phyloP scores from a whole-genome alignment of 1,140 invertebrate species.

The Musca vetustissima region DNA sequence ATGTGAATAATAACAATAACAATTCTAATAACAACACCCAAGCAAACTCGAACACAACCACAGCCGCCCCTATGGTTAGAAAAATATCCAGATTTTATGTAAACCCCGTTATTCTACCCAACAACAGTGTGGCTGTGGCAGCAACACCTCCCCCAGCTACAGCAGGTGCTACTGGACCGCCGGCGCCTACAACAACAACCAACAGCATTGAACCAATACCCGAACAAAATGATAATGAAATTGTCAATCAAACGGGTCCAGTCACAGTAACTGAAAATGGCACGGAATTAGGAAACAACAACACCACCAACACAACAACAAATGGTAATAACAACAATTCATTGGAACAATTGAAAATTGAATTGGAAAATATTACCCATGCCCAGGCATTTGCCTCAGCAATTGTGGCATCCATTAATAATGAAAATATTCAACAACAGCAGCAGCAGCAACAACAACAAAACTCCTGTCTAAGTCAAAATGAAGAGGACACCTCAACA shows the following conservation, averaged over 20 bases:
- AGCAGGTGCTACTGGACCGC: too few relatives aligned
- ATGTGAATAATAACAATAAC: background rate
- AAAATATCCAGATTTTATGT: conserved; percentile 80
- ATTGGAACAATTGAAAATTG: conserved; percentile 60
- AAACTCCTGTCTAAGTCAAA: too few relatives aligned
- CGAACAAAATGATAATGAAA: background rate
- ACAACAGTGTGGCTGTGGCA: background rate
- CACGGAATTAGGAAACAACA: background rate
- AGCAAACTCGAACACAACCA: background rate
- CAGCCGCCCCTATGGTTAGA: conserved; percentile 50
- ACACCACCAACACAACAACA: conserved; percentile 34
- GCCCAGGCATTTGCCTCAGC: conserved; percentile 52
- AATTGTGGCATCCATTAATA: conserved; percentile 47
- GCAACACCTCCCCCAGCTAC: background rate
- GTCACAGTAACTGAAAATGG: background rate
- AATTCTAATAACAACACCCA: background rate
- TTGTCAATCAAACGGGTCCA: background rate
- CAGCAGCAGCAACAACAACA: conserved; percentile 19
- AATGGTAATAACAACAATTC: conserved; percentile 54
- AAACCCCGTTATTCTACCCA: conserved; percentile 65
- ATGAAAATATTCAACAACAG: conserved; percentile 25
- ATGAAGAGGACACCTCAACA: conserved; percentile 36
- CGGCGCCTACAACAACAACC: background rate
- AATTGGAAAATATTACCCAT: conserved; percentile 60
- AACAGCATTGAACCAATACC: background rate